Base-by-base conservation (phyloP, 2,888 invertebrate species). In the Parochlus steinenii region DNA sequence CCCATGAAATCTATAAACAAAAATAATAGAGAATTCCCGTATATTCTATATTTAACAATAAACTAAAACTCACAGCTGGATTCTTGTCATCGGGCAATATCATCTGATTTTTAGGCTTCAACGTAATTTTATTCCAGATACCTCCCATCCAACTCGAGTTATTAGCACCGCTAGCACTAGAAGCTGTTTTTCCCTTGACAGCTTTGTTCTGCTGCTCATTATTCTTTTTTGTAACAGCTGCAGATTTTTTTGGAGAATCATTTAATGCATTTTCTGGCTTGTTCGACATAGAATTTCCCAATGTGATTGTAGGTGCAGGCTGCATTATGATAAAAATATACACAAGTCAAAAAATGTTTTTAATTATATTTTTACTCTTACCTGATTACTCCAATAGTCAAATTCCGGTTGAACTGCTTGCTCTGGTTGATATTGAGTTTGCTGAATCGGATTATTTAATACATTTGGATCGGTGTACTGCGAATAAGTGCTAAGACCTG, bases 11-110 rank as follows among this genome's bases (percentile, higher is more conserved):
- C 85, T 85, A 54, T 25, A 46, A 44, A 43, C 30, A 38, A 40
- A 25, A 38, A 29, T 27, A 31, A 20, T 16, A 36, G 8, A 31
- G 33, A n/a, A 6, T 15, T 6, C 26, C n/a, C 31, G 23, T 20
- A 41, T 31, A 19, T 30, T 23, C 15, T 22, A 5, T 19, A 15
- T n/a, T 8, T 26, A 8, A 30, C 14, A 16, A 24, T 11, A 35
- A 19, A 19, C 11, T 34, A 14, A 14, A 44, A 63, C 72, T 71
- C 64, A 86, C 85, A 42, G 80, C 64, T 42, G 87, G 89, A 63
- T 92, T 81, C 56, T 79, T 89, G 61, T 93, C 92, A 61, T 92
- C 90, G 2, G 93, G 92, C 46, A 93, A 65, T 51, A 82, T 89
- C 87, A 90, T 90, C 67, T 90, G 89, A 66, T 89, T 90, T 61